Percentiles rank a stretch among this genome's conserved stretches.
Conservation (phyloP, 2,797 vertebrate genomes). For the Sciurus vulgaris region DNA sequence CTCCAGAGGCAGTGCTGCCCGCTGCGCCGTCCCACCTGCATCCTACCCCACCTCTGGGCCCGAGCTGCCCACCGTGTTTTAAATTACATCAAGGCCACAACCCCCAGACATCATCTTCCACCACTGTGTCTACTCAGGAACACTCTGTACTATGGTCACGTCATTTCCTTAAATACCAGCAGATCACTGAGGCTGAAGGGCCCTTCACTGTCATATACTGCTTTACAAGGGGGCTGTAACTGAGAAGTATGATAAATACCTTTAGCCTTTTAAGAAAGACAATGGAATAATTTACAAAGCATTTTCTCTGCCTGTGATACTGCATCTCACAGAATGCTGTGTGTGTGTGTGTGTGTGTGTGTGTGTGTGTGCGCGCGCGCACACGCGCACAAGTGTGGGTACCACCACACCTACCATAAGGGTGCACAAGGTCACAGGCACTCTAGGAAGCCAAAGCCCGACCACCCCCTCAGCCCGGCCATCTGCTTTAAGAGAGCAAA, state of each 20-base stretch:
- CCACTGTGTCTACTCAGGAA: background rate
- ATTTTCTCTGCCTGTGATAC: background rate
- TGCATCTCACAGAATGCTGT: background rate
- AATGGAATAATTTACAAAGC: constrained; percentile 14
- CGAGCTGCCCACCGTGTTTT: background rate
- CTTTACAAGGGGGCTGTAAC: background rate
- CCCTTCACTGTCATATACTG: background rate
- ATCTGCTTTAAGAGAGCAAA: background rate
- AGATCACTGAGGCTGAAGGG: background rate
- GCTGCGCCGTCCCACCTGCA: background rate
- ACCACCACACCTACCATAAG: background rate
- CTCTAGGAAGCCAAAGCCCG: background rate
- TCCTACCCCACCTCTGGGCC: background rate
- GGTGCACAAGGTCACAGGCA: background rate
- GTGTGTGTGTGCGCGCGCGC: too few species aligned
- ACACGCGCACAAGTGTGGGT: background rate
- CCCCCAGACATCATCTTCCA: background rate
- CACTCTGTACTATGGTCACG: background rate
- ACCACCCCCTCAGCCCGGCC: background rate
- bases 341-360: background rate
- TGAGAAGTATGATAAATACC: background rate
- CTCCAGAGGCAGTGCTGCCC: background rate
- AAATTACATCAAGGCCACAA: background rate
- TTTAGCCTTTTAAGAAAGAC: constrained; percentile 35
- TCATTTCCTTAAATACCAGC: background rate